phyloP scores from a whole-genome alignment of 2,797 vertebrate species.

The Molossus molossus region DNA sequence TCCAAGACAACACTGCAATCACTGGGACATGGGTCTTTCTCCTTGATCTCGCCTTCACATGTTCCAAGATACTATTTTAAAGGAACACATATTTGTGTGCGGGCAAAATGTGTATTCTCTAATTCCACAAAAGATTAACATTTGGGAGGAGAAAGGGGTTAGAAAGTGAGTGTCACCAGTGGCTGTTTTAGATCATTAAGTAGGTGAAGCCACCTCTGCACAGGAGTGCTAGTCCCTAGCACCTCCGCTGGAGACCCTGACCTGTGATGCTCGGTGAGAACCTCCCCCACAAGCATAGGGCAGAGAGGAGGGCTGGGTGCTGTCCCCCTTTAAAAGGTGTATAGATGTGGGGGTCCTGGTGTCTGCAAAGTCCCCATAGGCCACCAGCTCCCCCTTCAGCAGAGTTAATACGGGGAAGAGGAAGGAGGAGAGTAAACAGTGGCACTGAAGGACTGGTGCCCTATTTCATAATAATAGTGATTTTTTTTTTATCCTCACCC shows the following conservation, averaged over 20 bases:
- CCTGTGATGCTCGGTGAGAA: too few species aligned
- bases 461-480: background rate
- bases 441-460: background rate
- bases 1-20: background rate
- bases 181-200: background rate
- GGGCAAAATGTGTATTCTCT: slow-evolving; percentile 14
- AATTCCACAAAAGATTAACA: background rate
- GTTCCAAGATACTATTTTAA: background rate
- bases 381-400: background rate
- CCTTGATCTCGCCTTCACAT: too few species aligned
- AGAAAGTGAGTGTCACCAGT: slow-evolving; percentile 8
- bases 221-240: too few species aligned
- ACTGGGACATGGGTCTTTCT: background rate
- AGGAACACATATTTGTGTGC: background rate
- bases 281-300: background rate
- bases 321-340: background rate
- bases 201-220: too few species aligned
- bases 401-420: background rate
- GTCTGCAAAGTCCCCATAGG: background rate
- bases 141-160: slow-evolving; percentile 22
- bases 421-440: rapidly evolving
- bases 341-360: background rate
- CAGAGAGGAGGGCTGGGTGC: background rate
- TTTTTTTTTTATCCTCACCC: too few species aligned
- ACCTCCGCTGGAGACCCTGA: too few species aligned